Evolutionary conservation across 1,140 invertebrate species (phyloP).

Genomic region (Sogatella furcifera): DNA sequence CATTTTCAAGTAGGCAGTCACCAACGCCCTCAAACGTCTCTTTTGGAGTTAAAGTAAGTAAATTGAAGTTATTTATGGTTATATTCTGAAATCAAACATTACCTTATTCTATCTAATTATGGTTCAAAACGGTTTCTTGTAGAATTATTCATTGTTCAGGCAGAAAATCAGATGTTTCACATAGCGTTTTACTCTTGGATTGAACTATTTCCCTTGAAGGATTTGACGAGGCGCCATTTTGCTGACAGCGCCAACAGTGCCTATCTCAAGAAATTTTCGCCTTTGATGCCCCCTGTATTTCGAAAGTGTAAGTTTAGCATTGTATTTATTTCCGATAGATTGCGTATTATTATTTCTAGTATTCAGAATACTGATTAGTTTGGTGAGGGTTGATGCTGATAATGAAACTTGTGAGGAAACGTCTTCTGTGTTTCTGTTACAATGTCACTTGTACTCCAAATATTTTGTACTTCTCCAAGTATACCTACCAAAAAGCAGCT

Average conservation of each 20-base stretch:
- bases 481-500: too few species aligned
- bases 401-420: not conserved
- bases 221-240: constrained; percentile 37
- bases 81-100: not conserved
- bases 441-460: too few species aligned
- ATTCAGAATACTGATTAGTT: not conserved
- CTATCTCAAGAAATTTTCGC: constrained; percentile 57
- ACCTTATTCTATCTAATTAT: not conserved
- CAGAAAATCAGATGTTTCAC: too few species aligned
- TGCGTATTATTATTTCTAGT: constrained; percentile 30
- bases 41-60: constrained; percentile 9
- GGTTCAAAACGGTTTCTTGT: too few species aligned
- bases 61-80: not conserved
- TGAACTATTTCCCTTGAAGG: too few species aligned
- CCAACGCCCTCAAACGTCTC: constrained; percentile 20
- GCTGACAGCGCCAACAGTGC: constrained; percentile 59
- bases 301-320: constrained; percentile 43
- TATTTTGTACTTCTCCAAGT: too few species aligned
- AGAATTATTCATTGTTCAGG: too few species aligned
- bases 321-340: constrained; percentile 41
- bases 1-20: constrained; percentile 8
- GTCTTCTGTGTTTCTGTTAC: not conserved
- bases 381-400: not conserved
- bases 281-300: constrained; percentile 55
- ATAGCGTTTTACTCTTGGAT: too few species aligned